Evolutionary conservation across 2,888 invertebrate genomes (phyloP).

Genomic region (Pristionchus arcanus): DNA sequence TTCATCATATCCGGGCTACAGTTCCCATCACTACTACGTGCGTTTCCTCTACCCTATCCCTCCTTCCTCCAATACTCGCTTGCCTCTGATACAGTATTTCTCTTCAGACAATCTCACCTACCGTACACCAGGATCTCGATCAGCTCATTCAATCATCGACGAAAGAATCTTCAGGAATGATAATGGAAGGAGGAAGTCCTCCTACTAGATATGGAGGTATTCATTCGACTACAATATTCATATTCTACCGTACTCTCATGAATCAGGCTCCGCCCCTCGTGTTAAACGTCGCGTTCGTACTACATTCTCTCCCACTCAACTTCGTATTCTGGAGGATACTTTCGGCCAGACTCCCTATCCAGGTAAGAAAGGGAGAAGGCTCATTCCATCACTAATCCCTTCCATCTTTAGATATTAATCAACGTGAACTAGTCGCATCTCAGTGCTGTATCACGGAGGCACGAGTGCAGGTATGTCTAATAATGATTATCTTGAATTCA

Average conservation of each 20-base stretch:
- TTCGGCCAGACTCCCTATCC: slow-evolving; percentile 18
- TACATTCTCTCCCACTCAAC: slow-evolving; percentile 51
- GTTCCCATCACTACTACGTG: not conserved
- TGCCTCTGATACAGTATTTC: not conserved
- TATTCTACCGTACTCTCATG: not conserved
- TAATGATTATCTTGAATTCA: too few relatives aligned
- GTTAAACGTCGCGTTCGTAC: slow-evolving; percentile 44
- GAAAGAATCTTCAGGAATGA: not conserved
- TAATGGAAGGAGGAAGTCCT: slow-evolving; percentile 31
- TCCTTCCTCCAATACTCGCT: not conserved
- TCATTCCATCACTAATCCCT: not conserved
- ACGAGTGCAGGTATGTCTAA: slow-evolving; percentile 6
- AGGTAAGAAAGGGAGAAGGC: not conserved
- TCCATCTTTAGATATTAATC: slow-evolving; percentile 38
- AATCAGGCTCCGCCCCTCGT: slow-evolving; percentile 23
- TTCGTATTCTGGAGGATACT: slow-evolving; percentile 29
- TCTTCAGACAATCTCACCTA: slow-evolving; percentile 37
- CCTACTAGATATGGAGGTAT: slow-evolving; percentile 20
- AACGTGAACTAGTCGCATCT: slow-evolving; percentile 18
- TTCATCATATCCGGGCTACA: slow-evolving; percentile 13
- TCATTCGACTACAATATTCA: not conserved
- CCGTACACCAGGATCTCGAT: slow-evolving; percentile 19
- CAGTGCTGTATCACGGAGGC: slow-evolving; percentile 32
- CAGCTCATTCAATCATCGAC: slow-evolving; percentile 35
- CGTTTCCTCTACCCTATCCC: not conserved